Evolutionary conservation across 92 coral and sea anemone species (phyloP).

Genomic region (Epizoanthus ramosus): DNA sequence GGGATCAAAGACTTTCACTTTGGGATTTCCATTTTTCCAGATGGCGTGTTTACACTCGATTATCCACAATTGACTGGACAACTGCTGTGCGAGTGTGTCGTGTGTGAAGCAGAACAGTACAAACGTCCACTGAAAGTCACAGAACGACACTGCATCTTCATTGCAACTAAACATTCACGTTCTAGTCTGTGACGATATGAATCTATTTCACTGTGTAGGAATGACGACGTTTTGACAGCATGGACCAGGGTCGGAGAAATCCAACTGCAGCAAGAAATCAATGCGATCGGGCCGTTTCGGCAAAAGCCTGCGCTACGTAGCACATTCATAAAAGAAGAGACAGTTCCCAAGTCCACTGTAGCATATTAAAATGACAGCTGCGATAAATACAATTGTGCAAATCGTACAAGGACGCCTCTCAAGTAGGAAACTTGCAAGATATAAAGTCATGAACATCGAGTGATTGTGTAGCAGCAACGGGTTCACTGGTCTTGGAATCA

Average conservation of each 20-base stretch:
- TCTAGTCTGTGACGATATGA: too few relatives aligned
- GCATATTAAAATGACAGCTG: slow-evolving; percentile 93
- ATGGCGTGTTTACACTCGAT: not conserved
- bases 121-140: not conserved
- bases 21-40: not conserved
- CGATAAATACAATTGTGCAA: slow-evolving; percentile 95
- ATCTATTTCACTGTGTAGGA: too few relatives aligned
- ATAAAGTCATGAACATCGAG: slow-evolving; percentile 99
- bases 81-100: not conserved
- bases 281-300: slow-evolving; percentile 1
- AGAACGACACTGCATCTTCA: not conserved
- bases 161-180: not conserved
- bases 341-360: slow-evolving; percentile 99
- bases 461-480: slow-evolving; percentile 94
- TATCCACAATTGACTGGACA: not conserved
- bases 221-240: not conserved
- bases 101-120: not conserved
- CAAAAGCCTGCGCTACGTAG: slow-evolving; percentile 61
- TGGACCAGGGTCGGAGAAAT: not conserved
- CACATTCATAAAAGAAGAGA: slow-evolving; percentile 88
- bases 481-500: slow-evolving; percentile 97
- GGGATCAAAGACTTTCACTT: too few relatives aligned
- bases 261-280: not conserved
- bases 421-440: slow-evolving; percentile 96
- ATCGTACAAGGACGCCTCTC: slow-evolving; percentile 99